Conservation (phyloP, 2,113 vertebrate genomes). For the Gallinago media region DNA sequence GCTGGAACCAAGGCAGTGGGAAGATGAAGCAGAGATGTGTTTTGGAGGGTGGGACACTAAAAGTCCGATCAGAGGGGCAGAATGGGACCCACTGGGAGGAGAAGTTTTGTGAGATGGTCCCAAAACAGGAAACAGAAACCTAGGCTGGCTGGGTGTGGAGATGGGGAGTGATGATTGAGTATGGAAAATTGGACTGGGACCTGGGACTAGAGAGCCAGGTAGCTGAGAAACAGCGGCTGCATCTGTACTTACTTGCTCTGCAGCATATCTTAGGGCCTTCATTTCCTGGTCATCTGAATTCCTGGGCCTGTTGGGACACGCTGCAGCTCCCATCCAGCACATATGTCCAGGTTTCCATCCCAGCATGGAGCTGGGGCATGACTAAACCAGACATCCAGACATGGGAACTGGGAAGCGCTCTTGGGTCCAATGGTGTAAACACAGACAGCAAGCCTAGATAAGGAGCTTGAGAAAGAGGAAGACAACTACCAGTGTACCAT, state of each 20-base stretch:
- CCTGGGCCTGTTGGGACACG: not conserved
- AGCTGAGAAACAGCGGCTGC: slow-evolving; percentile 6
- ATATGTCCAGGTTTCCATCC: slow-evolving; percentile 28
- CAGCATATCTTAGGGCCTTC: slow-evolving; percentile 36
- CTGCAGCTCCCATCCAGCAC: not conserved
- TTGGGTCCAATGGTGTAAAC: not conserved
- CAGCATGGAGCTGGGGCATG: not conserved
- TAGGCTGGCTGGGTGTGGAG: slow-evolving; percentile 25
- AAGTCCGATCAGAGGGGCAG: not conserved
- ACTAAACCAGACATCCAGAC: slow-evolving; percentile 34
- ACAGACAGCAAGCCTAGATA: not conserved
- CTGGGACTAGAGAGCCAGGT: not conserved
- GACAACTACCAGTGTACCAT: not conserved
- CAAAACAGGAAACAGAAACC: slow-evolving; percentile 22
- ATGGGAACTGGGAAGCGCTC: not conserved
- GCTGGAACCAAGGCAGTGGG: not conserved
- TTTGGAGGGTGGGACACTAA: not conserved
- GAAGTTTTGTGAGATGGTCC: not conserved
- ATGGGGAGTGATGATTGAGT: not conserved
- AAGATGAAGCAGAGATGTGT: not conserved
- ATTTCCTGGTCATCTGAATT: slow-evolving; percentile 56
- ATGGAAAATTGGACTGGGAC: slow-evolving; percentile 47
- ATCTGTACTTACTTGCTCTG: slow-evolving; percentile 58
- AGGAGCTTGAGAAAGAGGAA: slow-evolving; percentile 22
- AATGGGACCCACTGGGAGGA: not conserved